phyloP scores from a whole-genome alignment of 2,113 vertebrate genomes.

The Calyptomena viridis region DNA sequence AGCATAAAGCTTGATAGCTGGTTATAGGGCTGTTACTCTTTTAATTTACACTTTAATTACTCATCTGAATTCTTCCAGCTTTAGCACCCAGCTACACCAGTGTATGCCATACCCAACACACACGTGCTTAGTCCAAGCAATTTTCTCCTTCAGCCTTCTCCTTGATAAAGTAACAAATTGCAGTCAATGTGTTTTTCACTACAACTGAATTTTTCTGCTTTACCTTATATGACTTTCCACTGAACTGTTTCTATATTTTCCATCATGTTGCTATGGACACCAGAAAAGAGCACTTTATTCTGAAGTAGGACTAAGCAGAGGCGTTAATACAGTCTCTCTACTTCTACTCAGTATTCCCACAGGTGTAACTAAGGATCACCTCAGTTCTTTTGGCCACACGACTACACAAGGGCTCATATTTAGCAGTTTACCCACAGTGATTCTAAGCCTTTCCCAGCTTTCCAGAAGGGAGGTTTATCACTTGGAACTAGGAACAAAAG shows the following conservation, averaged over 20 bases:
- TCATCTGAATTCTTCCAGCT: background rate
- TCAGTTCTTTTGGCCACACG: background rate
- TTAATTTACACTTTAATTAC: background rate
- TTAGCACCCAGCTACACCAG: background rate
- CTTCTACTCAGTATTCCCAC: background rate
- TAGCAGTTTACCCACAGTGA: background rate
- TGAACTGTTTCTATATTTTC: background rate
- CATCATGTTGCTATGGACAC: constrained; percentile 20
- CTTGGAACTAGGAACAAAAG: background rate
- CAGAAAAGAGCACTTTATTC: background rate
- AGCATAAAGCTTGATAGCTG: background rate
- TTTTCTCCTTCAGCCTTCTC: background rate
- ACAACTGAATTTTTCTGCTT: background rate
- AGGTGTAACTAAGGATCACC: background rate
- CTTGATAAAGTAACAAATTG: background rate
- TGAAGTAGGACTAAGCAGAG: background rate
- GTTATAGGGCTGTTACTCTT: background rate
- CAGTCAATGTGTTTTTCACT: background rate
- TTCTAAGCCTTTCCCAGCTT: background rate
- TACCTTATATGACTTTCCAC: background rate
- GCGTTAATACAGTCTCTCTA: background rate
- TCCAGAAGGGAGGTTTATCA: background rate
- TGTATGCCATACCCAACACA: rapidly evolving
- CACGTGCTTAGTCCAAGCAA: background rate
- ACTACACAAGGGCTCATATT: background rate